phyloP scores from a whole-genome alignment of 2,888 invertebrate genomes.

The Cheilosia soror region DNA sequence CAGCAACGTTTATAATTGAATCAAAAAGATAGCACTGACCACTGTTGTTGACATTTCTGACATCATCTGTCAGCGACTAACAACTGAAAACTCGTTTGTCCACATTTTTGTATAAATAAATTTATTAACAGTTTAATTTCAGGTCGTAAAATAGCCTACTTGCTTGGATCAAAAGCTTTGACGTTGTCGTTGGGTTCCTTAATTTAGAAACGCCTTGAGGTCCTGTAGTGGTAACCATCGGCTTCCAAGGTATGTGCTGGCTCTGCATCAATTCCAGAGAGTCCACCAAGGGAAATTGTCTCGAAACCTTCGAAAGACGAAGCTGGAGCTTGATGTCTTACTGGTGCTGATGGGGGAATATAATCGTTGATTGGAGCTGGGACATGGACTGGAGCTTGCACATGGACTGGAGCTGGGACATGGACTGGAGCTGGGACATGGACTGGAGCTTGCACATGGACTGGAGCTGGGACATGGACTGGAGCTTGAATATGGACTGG shows the following conservation, averaged over 20 bases:
- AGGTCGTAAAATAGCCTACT: constrained; percentile 29
- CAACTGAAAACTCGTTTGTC: neutral
- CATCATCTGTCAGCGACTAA: neutral
- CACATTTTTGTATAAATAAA: constrained; percentile 39
- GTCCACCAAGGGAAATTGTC: neutral
- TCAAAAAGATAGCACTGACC: too few relatives aligned
- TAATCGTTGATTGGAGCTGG: constrained; percentile 16
- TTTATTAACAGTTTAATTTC: constrained; percentile 38
- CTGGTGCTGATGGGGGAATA: constrained; percentile 30
- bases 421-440: constrained; percentile 15
- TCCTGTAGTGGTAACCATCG: constrained; percentile 69
- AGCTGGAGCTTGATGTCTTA: constrained; percentile 8
- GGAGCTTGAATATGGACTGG: neutral
- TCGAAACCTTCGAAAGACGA: neutral
- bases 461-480: neutral
- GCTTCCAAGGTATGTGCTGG: constrained; percentile 59
- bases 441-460: constrained; percentile 13
- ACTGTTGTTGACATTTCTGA: too few relatives aligned
- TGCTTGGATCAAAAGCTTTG: constrained; percentile 17
- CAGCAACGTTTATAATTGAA: too few relatives aligned
- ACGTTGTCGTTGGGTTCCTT: neutral
- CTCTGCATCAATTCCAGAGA: constrained; percentile 25
- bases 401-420: neutral
- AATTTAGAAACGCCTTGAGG: constrained; percentile 53
- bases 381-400: constrained; percentile 1